phyloP scores from a whole-genome alignment of 2,888 invertebrate genomes.

The Tetramorium bicarinatum region DNA sequence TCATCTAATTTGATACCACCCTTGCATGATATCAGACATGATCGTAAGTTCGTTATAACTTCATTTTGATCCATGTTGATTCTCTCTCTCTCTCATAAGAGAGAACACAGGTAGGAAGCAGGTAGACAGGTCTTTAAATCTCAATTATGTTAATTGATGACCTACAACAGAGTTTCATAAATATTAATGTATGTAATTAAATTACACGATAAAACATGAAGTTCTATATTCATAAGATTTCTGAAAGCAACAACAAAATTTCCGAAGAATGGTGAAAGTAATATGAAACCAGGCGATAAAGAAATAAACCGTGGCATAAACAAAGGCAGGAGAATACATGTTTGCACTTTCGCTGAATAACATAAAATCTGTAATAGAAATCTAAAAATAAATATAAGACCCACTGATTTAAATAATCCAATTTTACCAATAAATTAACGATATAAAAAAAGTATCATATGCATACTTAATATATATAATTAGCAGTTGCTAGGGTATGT shows the following conservation, averaged over 20 bases:
- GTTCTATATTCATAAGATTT: not conserved
- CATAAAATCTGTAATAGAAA: not conserved
- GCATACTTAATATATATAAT: not conserved
- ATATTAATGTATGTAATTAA: not conserved
- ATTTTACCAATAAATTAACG: not conserved
- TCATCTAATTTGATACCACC: constrained; percentile 84
- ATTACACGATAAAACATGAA: not conserved
- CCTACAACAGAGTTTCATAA: constrained; percentile 37
- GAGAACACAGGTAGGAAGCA: constrained; percentile 27
- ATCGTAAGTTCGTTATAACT: constrained; percentile 71
- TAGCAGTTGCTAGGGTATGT: not conserved
- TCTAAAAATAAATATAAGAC: not conserved
- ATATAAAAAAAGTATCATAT: not conserved
- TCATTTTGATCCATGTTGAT: constrained; percentile 66
- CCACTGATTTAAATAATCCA: not conserved
- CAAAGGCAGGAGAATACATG: not conserved
- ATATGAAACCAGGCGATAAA: not conserved
- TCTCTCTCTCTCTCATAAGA: constrained; percentile 28
- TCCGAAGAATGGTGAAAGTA: not conserved
- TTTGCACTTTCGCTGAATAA: not conserved
- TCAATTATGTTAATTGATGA: constrained; percentile 7
- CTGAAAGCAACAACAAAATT: not conserved
- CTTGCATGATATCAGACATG: constrained; percentile 75
- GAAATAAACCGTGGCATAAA: not conserved
- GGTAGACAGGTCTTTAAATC: constrained; percentile 17